Percentiles rank a stretch among this genome's conserved stretches.
These are phyloP conservation scores for Rhynchotus rufescens DNA, from an alignment of 2,797 vertebrate species.

Conservation along the genomic window DNA sequence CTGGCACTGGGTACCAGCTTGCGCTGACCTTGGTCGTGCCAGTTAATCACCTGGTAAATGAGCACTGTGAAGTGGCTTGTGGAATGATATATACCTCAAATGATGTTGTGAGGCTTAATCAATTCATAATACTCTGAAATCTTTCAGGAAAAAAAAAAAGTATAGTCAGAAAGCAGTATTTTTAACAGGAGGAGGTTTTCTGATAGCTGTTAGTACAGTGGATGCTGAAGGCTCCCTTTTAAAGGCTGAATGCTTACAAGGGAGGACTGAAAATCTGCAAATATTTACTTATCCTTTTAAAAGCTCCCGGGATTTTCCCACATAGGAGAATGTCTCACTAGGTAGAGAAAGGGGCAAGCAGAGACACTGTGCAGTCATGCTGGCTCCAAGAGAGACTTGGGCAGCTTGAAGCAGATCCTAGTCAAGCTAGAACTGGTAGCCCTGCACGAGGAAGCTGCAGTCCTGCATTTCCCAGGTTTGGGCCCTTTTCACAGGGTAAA, in stretches of 20 bases:
- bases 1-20: not conserved
- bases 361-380: not conserved
- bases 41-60: not conserved
- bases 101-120: rapidly evolving
- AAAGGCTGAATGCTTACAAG: not conserved
- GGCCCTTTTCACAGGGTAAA: not conserved
- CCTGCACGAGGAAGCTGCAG: not conserved
- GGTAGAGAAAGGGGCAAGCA: not conserved
- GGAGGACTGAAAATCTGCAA: not conserved
- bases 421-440: not conserved
- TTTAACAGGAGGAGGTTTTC: not conserved
- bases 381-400: not conserved
- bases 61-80: not conserved
- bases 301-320: not conserved
- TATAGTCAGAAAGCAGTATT: not conserved
- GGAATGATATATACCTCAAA: not conserved
- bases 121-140: not conserved
- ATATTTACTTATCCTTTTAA: not conserved
- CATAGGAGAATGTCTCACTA: not conserved
- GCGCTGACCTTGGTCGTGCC: not conserved
- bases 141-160: not conserved
- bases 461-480: not conserved
- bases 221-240: not conserved
- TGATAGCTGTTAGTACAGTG: not conserved
- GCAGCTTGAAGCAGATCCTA: not conserved